Evolutionary conservation across 2,888 invertebrate genomes (phyloP), one percentile per base, ranked within the genome.

Genomic region (Troglohyphantes excavatus): DNA sequence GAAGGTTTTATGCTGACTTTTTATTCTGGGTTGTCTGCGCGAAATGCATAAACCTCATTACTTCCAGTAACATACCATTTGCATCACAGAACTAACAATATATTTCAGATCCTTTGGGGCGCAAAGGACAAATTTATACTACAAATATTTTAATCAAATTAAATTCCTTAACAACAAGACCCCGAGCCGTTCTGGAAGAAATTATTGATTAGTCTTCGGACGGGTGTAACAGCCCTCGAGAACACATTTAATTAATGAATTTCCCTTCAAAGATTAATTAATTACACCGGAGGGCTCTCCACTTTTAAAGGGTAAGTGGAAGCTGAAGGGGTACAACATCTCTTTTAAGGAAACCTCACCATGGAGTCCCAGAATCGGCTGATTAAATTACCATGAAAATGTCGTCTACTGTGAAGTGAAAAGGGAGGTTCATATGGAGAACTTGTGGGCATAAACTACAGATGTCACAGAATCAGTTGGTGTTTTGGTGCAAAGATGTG

Each of bases 141-240:
- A 53, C 53, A 53, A 5, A 39, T n/a, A n/a, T n/a, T 53, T 53
- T 53, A 53, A 53, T 53, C n/a, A 53, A 53, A 53, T 53, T 53
- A 53, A 53, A 53, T 2, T n/a, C n/a, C 53, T 17, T 13, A 1
- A n/a, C 13, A 53, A 17, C 2, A 13, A 53, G n/a, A 33, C 33
- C 33, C 33, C 3, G 9, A 33, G 9, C 33, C n/a, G 17, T 53
- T n/a, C 53, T 5, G 17, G 3, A 53, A 7, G 53, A 53, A 53
- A 53, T 53, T n/a, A 53, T 6, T 53, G 53, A 53, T 53, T 53
- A n/a, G 53, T 2, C 53, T n/a, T 11, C 53, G 0, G n/a, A 17
- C 39, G 53, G 17, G 0, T 53, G 53, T n/a, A 39, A 5, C 13
- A n/a, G 17, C n/a, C 53, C 53, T 33, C 9, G 33, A 33, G 33